Percentiles rank a stretch among this genome's conserved stretches.
Evolutionary conservation across 1,140 invertebrate genomes (phyloP).

Genomic region (Atta texana): DNA sequence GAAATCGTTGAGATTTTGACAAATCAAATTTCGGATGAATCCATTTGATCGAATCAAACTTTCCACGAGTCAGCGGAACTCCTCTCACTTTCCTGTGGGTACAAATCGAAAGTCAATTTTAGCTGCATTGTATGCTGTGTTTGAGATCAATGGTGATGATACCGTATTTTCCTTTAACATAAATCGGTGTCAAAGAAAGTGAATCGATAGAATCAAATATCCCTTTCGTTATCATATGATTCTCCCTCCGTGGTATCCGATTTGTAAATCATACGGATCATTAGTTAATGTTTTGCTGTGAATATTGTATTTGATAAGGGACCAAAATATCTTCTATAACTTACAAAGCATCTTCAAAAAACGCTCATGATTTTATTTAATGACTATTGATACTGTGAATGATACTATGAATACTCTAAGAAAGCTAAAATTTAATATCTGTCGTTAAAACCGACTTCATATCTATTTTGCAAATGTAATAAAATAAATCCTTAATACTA

Average conservation of each 20-base stretch:
- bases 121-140: conserved; percentile 42
- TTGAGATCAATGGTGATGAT: conserved; percentile 46
- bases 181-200: conserved; percentile 34
- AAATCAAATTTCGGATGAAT: conserved; percentile 37
- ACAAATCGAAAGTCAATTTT: conserved; percentile 51
- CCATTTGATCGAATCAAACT: conserved; percentile 7
- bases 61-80: conserved; percentile 44
- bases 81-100: background rate
- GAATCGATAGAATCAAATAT: conserved; percentile 23
- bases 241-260: background rate
- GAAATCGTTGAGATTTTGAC: conserved; percentile 8
- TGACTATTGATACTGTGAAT: background rate
- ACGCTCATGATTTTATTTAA: conserved; percentile 21
- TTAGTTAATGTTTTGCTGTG: background rate
- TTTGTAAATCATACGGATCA: conserved; percentile 31
- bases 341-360: conserved; percentile 10
- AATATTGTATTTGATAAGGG: conserved; percentile 15
- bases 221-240: conserved; percentile 11
- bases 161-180: conserved; percentile 26
- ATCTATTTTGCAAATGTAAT: background rate
- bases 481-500: background rate
- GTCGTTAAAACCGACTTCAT: background rate
- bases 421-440: conserved; percentile 20
- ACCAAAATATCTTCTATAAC: background rate
- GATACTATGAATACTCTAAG: background rate